Conservation (phyloP, 1,140 invertebrate genomes). For the Anastrepha obliqua region DNA sequence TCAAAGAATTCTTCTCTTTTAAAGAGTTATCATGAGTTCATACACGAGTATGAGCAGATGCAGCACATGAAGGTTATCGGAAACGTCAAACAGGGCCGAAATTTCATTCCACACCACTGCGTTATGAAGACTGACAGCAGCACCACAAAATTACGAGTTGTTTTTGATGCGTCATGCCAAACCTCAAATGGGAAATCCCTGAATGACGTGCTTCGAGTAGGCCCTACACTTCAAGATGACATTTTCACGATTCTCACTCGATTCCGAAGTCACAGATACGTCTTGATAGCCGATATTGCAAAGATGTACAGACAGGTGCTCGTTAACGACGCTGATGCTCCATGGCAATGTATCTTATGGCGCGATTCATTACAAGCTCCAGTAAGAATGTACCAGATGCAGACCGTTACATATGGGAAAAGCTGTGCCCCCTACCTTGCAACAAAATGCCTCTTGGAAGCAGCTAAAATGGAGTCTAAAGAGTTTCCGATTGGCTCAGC, state of each 20-base stretch:
- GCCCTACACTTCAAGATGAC: no score
- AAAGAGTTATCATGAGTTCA: neutral
- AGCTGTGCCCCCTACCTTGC: neutral
- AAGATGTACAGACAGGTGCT: slow-evolving; percentile 33
- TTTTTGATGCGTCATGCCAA: no score
- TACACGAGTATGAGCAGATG: neutral
- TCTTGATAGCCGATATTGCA: neutral
- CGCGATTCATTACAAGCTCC: neutral
- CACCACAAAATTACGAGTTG: no score
- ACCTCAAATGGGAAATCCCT: no score
- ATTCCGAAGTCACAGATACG: neutral
- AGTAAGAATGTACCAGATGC: neutral
- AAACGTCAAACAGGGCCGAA: neutral
- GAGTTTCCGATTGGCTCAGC: neutral
- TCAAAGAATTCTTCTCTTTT: neutral
- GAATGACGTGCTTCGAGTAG: no score
- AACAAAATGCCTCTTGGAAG: neutral
- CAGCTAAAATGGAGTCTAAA: neutral
- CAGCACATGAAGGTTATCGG: neutral
- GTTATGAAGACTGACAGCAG: no score
- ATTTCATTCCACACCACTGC: slow-evolving; percentile 4
- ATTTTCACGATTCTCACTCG: no score
- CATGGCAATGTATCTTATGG: slow-evolving; percentile 28
- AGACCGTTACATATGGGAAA: neutral
- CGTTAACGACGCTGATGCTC: neutral